Evolutionary conservation across 2,113 vertebrate genomes (phyloP).

Genomic region (Delphinapterus leucas): DNA sequence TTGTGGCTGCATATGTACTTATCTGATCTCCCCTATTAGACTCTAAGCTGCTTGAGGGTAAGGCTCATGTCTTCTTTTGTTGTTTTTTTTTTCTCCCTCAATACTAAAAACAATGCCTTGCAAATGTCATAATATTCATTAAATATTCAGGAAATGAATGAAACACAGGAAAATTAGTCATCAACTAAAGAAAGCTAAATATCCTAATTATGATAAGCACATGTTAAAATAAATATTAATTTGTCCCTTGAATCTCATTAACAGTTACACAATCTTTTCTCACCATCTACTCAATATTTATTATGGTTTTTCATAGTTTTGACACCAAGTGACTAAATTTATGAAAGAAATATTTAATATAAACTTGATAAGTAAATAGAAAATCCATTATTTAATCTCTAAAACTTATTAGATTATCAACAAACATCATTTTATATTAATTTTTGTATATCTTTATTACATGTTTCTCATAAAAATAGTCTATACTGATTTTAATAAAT

Average conservation of each 20-base stretch:
- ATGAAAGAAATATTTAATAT: neutral
- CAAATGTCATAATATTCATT: neutral
- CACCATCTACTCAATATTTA: neutral
- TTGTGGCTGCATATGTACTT: neutral
- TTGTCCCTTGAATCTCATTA: neutral
- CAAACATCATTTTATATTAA: neutral
- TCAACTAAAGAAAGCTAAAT: neutral
- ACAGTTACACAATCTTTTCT: neutral
- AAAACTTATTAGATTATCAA: neutral
- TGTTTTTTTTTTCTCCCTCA: neutral
- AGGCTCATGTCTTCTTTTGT: neutral
- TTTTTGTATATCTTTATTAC: neutral
- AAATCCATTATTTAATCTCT: neutral
- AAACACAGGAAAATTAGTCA: neutral
- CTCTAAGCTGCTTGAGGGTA: neutral
- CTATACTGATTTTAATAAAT: neutral
- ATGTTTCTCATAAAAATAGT: neutral
- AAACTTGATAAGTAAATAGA: neutral
- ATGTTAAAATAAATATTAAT: constrained; percentile 25
- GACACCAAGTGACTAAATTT: neutral
- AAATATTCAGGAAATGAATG: neutral
- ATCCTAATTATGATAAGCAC: neutral
- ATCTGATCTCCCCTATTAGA: neutral
- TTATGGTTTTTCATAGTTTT: neutral
- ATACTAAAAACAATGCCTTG: constrained; percentile 25